Percentiles rank a stretch among this genome's conserved stretches.
These are phyloP conservation scores for Tetramorium parvispinum DNA, from an alignment of 1,140 invertebrate genomes.

Conservation along the genomic window DNA sequence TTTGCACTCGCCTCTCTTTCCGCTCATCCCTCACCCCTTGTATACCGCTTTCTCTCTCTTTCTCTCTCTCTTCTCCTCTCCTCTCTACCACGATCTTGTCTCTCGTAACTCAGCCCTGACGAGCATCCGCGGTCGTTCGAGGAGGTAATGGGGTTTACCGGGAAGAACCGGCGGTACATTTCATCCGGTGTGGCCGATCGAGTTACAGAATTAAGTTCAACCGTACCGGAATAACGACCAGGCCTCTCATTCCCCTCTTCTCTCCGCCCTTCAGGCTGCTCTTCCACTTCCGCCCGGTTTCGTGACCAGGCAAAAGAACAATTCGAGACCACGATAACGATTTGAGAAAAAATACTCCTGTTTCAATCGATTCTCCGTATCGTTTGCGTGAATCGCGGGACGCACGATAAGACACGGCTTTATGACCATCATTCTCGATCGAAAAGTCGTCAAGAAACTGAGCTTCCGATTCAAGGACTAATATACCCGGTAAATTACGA, in stretches of 20 bases:
- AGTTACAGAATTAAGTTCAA: conserved; percentile 77
- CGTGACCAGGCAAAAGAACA: conserved; percentile 16
- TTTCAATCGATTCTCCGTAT: conserved; percentile 1
- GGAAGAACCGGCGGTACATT: conserved; percentile 68
- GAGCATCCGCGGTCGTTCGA: conserved; percentile 73
- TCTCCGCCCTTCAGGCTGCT: neutral
- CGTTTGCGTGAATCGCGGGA: conserved; percentile 31
- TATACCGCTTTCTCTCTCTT: neutral
- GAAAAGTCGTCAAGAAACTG: neutral
- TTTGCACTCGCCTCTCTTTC: neutral
- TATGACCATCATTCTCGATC: neutral
- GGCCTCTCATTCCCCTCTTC: conserved; percentile 41
- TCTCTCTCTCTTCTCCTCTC: neutral
- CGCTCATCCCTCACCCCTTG: neutral
- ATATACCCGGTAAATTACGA: conserved; percentile 39
- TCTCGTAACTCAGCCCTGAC: conserved; percentile 70
- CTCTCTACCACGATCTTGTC: conserved; percentile 36
- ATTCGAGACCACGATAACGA: conserved; percentile 39
- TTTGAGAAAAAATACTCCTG: conserved; percentile 46
- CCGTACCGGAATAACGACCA: conserved; percentile 73
- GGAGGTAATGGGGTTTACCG: conserved; percentile 74
- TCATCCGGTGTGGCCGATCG: conserved; percentile 73
- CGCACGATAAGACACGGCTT: conserved; percentile 12
- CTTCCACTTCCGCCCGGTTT: conserved; percentile 34
- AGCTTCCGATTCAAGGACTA: neutral